Percentiles rank a stretch among this genome's conserved stretches.
Conservation (phyloP, 2,797 vertebrate species). For the Alectoris magna region DNA sequence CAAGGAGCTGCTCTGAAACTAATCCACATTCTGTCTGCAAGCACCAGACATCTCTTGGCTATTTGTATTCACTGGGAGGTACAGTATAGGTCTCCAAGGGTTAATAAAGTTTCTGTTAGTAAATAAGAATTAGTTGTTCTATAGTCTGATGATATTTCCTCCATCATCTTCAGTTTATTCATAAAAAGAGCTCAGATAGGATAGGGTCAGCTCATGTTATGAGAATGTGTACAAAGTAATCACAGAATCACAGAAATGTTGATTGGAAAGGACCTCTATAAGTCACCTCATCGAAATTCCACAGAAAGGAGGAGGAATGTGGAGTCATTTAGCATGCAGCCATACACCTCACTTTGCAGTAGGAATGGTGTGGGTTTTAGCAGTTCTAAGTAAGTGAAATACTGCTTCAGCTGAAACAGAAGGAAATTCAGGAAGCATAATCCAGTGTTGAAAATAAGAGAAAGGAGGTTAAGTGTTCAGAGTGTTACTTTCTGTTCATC, state of each 20-base stretch:
- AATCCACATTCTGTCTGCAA: not conserved
- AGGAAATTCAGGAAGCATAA: not conserved
- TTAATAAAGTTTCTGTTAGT: conserved; percentile 25
- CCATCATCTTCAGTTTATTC: not conserved
- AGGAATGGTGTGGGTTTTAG: not conserved
- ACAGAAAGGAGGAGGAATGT: not conserved
- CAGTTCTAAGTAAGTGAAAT: not conserved
- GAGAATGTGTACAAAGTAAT: not conserved
- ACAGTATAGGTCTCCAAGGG: not conserved
- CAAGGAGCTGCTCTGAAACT: not conserved
- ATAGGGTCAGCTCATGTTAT: not conserved
- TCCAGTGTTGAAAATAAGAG: not conserved
- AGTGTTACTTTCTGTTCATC: not conserved
- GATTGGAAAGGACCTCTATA: conserved; percentile 28
- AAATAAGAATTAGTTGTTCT: not conserved
- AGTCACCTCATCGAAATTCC: not conserved
- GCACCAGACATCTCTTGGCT: not conserved
- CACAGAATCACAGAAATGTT: conserved; percentile 18
- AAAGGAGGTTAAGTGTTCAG: not conserved
- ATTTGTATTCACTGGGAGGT: not conserved
- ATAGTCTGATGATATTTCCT: not conserved
- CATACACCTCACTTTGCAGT: not conserved
- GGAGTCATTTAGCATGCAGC: conserved; percentile 4
- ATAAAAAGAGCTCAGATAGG: not conserved
- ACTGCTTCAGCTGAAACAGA: not conserved